A percentile compares a stretch with the other conserved stretches of the same genome.
phyloP scores from a whole-genome alignment of 2,888 invertebrate genomes.

The Scaptomyza flava region DNA sequence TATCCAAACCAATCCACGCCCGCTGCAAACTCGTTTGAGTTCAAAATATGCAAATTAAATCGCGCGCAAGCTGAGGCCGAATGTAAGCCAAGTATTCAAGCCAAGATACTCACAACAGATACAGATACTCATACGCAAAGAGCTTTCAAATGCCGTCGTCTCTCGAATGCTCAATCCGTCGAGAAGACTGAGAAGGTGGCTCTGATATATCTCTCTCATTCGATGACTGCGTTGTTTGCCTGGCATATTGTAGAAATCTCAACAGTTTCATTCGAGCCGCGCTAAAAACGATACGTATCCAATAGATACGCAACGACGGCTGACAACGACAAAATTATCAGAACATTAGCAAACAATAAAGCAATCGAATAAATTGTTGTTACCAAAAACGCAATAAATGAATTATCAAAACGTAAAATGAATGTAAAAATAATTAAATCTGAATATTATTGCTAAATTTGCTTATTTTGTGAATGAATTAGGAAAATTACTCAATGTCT shows the following conservation, averaged over 20 bases:
- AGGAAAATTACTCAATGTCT: not conserved
- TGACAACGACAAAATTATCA: slow-evolving; percentile 48
- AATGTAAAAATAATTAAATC: slow-evolving; percentile 34
- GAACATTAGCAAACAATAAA: too few relatives aligned
- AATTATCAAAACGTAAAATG: slow-evolving; percentile 41
- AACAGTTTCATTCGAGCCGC: slow-evolving; percentile 83
- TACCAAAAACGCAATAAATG: slow-evolving; percentile 25
- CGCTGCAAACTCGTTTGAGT: slow-evolving; percentile 66
- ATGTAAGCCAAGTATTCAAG: slow-evolving; percentile 47
- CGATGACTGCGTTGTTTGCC: slow-evolving; percentile 49
- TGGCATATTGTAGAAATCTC: slow-evolving; percentile 63
- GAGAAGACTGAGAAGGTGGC: slow-evolving; percentile 43
- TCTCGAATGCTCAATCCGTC: slow-evolving; percentile 71
- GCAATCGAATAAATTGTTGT: slow-evolving; percentile 30
- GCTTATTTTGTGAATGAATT: not conserved
- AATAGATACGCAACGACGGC: slow-evolving; percentile 76
- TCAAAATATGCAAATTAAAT: slow-evolving; percentile 73
- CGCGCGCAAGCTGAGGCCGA: slow-evolving; percentile 43
- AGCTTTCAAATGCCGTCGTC: slow-evolving; percentile 56
- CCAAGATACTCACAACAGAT: slow-evolving; percentile 48
- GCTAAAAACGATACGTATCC: slow-evolving; percentile 81
- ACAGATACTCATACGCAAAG: slow-evolving; percentile 51
- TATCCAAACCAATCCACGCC: slow-evolving; percentile 50
- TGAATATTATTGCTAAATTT: not conserved
- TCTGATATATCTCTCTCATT: slow-evolving; percentile 11